Evolutionary conservation across 2,113 vertebrate genomes (phyloP).

Genomic region (Clinocottus analis): DNA sequence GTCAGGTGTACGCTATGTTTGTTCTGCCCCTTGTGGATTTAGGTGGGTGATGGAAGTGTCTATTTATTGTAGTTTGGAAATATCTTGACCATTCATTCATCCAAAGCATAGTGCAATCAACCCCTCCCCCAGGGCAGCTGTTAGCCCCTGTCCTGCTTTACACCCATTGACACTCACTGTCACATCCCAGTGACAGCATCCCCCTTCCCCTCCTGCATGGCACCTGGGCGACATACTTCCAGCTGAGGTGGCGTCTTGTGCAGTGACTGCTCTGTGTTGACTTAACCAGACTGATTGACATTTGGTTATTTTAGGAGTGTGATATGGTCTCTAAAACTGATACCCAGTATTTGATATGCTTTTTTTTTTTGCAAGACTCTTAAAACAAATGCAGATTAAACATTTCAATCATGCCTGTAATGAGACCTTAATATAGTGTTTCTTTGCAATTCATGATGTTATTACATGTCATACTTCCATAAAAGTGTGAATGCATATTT

Average conservation of each 20-base stretch:
- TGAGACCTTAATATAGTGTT: neutral
- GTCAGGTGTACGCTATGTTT: neutral
- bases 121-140: conserved; percentile 71
- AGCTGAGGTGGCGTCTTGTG: conserved; percentile 14
- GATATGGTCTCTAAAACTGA: neutral
- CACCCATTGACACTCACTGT: conserved; percentile 42
- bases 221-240: conserved; percentile 44
- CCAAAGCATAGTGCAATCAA: conserved; percentile 25
- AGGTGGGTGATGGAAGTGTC: conserved; percentile 7
- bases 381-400: conserved; percentile 1
- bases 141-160: conserved; percentile 27
- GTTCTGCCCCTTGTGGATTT: neutral
- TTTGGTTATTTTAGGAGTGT: neutral
- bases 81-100: conserved; percentile 38
- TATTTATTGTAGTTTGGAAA: conserved; percentile 27
- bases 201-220: conserved; percentile 1
- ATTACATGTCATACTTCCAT: neutral
- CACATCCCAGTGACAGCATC: conserved; percentile 43
- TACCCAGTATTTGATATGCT: neutral
- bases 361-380: neutral
- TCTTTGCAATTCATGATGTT: neutral
- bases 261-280: neutral
- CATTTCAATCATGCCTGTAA: neutral
- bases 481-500: neutral
- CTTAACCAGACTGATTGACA: neutral